These are phyloP conservation scores for Magallana ariakensis DNA, from an alignment of 1,140 invertebrate species.

Conservation along the genomic window DNA sequence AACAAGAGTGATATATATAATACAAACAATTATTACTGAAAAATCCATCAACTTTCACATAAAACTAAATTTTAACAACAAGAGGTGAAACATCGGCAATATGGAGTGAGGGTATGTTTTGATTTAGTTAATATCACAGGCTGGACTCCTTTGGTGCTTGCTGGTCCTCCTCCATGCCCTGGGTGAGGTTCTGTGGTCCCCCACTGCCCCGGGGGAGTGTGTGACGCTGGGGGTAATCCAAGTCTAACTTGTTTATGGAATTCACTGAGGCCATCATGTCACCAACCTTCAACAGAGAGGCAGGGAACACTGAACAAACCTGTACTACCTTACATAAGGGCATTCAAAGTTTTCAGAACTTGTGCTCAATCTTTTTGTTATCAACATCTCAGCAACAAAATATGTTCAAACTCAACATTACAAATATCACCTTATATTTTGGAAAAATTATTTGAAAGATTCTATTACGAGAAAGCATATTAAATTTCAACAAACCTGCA, in stretches of 20 bases:
- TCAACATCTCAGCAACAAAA: no score
- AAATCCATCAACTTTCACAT: background rate
- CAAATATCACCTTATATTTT: no score
- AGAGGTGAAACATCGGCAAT: background rate
- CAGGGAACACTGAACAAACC: no score
- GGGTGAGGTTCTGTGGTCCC: background rate
- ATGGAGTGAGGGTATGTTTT: background rate
- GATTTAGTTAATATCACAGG: constrained; percentile 22
- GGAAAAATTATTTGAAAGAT: no score
- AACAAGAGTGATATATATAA: background rate
- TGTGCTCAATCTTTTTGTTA: no score
- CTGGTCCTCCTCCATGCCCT: constrained; percentile 2
- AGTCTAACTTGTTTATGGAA: constrained; percentile 64
- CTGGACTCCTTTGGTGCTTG: constrained; percentile 4
- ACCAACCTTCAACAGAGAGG: constrained; percentile 54
- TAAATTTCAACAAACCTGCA: no score
- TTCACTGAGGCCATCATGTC: constrained; percentile 67
- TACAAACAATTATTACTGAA: background rate
- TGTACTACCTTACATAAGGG: no score
- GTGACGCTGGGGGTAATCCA: constrained; percentile 53
- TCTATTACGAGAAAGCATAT: no score
- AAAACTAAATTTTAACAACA: background rate
- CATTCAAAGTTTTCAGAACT: no score
- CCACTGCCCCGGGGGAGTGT: background rate
- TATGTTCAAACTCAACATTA: no score